A percentile compares a stretch with the other conserved stretches of the same genome.
Conservation (phyloP, 2,797 vertebrate genomes). For the Myiotriccus ornatus region DNA sequence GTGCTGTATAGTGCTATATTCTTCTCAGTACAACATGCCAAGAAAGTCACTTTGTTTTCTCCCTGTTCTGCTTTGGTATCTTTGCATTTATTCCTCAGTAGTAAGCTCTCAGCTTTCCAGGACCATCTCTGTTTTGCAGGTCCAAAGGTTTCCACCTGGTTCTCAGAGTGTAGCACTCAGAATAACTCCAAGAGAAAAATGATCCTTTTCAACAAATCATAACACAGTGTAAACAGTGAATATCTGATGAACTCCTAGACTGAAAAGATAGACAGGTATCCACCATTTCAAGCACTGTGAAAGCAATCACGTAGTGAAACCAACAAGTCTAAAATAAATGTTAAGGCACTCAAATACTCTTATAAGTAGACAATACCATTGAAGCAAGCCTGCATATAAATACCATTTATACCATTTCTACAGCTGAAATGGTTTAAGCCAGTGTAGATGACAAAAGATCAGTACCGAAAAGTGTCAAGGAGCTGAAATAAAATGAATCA, state of each 20-base stretch:
- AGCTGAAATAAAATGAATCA: neutral
- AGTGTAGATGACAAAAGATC: neutral
- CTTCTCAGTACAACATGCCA: neutral
- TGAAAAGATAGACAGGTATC: neutral
- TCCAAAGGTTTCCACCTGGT: neutral
- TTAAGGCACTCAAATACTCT: neutral
- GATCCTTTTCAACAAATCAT: neutral
- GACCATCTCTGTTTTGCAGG: neutral
- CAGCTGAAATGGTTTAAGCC: neutral
- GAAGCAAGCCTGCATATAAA: neutral
- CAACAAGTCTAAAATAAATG: neutral
- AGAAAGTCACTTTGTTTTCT: neutral
- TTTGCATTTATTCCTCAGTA: neutral
- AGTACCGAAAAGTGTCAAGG: neutral
- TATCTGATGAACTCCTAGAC: neutral
- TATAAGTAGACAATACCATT: neutral
- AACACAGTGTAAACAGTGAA: neutral
- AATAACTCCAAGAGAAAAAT: neutral
- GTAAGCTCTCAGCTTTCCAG: neutral
- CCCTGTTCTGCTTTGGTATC: neutral
- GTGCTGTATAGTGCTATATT: neutral
- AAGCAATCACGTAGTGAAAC: neutral
- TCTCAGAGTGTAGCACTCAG: neutral
- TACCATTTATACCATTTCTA: neutral
- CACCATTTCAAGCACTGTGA: neutral